Percentiles rank a stretch among this genome's conserved stretches.
These are phyloP conservation scores for Cochlearius cochlearius DNA, from an alignment of 2,113 vertebrate genomes.

Conservation along the genomic window DNA sequence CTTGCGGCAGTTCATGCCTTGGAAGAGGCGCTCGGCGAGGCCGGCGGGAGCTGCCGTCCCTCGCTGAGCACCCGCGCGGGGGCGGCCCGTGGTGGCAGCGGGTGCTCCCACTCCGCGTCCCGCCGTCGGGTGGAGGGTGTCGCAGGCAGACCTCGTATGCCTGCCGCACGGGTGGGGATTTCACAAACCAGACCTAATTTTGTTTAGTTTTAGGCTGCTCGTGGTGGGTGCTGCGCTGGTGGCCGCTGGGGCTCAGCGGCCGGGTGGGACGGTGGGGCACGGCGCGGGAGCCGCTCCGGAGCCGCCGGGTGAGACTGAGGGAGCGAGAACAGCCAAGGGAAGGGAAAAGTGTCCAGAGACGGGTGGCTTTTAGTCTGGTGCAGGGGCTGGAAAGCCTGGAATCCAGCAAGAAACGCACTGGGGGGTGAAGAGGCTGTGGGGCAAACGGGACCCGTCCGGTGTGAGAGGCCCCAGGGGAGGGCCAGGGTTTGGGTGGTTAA, in stretches of 20 bases:
- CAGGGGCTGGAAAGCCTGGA: not conserved
- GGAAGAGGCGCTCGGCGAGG: accelerated
- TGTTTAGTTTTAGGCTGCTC: not conserved
- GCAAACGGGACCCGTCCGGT: not conserved
- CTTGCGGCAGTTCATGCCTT: accelerated
- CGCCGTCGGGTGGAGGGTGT: accelerated
- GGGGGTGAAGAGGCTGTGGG: not conserved
- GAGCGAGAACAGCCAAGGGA: not conserved
- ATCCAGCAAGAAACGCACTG: not conserved
- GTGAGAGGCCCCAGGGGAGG: not conserved
- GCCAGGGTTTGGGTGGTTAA: not conserved
- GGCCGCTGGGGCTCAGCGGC: not conserved
- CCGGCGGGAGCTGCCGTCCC: accelerated
- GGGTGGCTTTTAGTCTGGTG: accelerated
- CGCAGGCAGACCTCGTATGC: accelerated
- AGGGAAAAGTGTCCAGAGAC: not conserved
- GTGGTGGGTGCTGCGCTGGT: accelerated
- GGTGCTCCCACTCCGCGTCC: no score
- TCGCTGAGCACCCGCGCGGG: not conserved
- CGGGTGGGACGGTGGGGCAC: not conserved
- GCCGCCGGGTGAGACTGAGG: accelerated
- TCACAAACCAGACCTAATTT: accelerated
- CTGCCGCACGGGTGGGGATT: not conserved
- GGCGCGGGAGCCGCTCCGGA: not conserved
- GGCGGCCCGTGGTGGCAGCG: accelerated